Evolutionary conservation across 2,888 invertebrate species (phyloP).

Genomic region (Zaprionus bogoriensis): DNA sequence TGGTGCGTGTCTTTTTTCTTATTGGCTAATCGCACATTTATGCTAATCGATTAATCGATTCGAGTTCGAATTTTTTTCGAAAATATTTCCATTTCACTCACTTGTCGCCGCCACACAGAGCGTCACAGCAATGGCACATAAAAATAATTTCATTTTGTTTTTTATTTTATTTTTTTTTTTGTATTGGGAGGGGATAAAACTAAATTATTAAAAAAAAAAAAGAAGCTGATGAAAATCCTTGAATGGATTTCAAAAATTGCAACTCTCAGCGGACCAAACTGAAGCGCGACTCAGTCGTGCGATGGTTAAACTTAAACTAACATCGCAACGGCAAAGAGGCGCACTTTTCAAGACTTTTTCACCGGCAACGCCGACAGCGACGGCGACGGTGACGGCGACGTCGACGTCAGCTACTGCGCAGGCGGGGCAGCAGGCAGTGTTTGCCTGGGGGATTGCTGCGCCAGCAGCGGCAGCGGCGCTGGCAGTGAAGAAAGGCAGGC

Average conservation of each 20-base stretch:
- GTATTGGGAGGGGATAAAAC: slow-evolving; percentile 22
- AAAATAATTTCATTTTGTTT: slow-evolving; percentile 80
- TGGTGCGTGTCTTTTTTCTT: background rate
- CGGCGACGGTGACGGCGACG: background rate
- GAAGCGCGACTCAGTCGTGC: slow-evolving; percentile 73
- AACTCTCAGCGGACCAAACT: slow-evolving; percentile 35
- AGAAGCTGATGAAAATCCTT: slow-evolving; percentile 31
- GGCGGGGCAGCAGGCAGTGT: slow-evolving; percentile 11
- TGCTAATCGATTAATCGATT: slow-evolving; percentile 20
- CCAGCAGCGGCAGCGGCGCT: slow-evolving; percentile 1
- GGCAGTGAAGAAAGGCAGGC: slow-evolving; percentile 59
- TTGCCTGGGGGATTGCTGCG: slow-evolving; percentile 38
- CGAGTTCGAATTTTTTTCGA: background rate
- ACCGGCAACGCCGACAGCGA: slow-evolving; percentile 48
- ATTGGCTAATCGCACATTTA: slow-evolving; percentile 1
- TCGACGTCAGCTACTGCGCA: slow-evolving; percentile 39
- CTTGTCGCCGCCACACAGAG: slow-evolving; percentile 80
- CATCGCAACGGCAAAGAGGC: slow-evolving; percentile 76
- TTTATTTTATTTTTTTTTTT: slow-evolving; percentile 29
- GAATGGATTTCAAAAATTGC: slow-evolving; percentile 19
- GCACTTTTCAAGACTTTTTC: slow-evolving; percentile 83
- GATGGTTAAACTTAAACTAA: slow-evolving; percentile 83
- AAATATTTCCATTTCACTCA: slow-evolving; percentile 76
- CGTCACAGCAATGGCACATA: slow-evolving; percentile 80
- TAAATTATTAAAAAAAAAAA: slow-evolving; percentile 30